Evolutionary conservation across 2,113 vertebrate genomes (phyloP).

Genomic region (Notothenia rossii): DNA sequence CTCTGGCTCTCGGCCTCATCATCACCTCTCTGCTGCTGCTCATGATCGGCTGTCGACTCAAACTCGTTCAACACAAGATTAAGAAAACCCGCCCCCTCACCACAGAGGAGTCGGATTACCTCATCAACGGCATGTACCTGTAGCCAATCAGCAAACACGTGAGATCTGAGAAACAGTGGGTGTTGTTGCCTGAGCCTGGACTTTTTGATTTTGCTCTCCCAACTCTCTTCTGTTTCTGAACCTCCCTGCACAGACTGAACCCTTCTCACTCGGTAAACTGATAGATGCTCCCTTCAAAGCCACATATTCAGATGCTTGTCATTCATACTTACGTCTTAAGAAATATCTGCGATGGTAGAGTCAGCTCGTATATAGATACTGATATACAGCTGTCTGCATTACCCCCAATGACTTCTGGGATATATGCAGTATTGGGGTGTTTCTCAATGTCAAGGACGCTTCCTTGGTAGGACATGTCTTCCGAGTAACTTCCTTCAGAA

Average conservation of each 20-base stretch:
- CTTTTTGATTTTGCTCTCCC: slow-evolving; percentile 37
- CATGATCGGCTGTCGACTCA: slow-evolving; percentile 93
- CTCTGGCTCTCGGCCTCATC: slow-evolving; percentile 92
- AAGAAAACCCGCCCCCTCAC: slow-evolving; percentile 96
- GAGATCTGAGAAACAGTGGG: neutral
- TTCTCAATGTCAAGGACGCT: too few relatives aligned
- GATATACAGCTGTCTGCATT: neutral
- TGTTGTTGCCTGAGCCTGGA: slow-evolving; percentile 1
- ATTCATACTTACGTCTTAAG: slow-evolving; percentile 25
- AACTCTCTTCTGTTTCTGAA: slow-evolving; percentile 18
- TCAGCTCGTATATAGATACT: neutral
- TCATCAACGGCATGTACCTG: slow-evolving; percentile 99
- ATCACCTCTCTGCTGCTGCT: slow-evolving; percentile 94
- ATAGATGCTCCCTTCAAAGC: slow-evolving; percentile 41
- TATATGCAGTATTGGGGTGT: neutral
- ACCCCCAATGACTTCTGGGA: neutral
- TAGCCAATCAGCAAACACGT: slow-evolving; percentile 69
- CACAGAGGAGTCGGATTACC: slow-evolving; percentile 98
- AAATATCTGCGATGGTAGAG: slow-evolving; percentile 16
- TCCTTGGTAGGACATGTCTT: too few relatives aligned
- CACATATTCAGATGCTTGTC: slow-evolving; percentile 41
- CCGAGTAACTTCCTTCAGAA: too few relatives aligned
- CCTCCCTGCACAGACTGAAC: neutral
- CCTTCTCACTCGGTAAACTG: neutral
- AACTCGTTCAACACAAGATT: slow-evolving; percentile 91